These are phyloP conservation scores for Platycheirus albimanus DNA, from an alignment of 2,888 invertebrate genomes.

Conservation along the genomic window DNA sequence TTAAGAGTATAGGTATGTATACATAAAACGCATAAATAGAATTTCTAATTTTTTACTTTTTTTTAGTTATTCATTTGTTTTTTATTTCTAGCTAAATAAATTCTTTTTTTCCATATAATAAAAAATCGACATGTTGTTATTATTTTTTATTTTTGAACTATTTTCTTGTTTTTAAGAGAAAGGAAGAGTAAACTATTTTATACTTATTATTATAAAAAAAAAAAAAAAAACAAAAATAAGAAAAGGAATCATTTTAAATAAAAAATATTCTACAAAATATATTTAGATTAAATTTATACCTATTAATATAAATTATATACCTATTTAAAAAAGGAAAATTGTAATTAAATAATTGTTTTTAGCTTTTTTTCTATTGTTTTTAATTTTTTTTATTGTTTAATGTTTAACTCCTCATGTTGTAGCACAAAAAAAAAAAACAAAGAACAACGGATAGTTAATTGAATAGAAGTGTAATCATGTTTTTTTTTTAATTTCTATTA, in stretches of 20 bases:
- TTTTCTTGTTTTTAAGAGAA: slow-evolving; percentile 70
- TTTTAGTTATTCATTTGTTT: slow-evolving; percentile 18
- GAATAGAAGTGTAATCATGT: slow-evolving; percentile 13
- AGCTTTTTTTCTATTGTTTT: slow-evolving; percentile 7
- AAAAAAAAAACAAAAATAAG: no score
- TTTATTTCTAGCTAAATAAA: slow-evolving; percentile 55
- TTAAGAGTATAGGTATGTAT: slow-evolving; percentile 62
- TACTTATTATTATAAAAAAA: slow-evolving; percentile 46
- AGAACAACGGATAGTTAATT: not conserved
- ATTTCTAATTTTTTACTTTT: slow-evolving; percentile 32
- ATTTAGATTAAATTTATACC: slow-evolving; percentile 51
- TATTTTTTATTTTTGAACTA: slow-evolving; percentile 29
- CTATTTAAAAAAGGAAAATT: slow-evolving; percentile 29
- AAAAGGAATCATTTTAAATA: slow-evolving; percentile 36
- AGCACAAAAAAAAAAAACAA: not conserved
- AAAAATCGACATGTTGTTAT: slow-evolving; percentile 34
- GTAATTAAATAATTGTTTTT: slow-evolving; percentile 24
- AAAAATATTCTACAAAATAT: slow-evolving; percentile 38
- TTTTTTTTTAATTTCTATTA: slow-evolving; percentile 13
- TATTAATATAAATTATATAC: slow-evolving; percentile 23
- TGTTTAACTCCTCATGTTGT: slow-evolving; percentile 27
- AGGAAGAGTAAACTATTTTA: slow-evolving; percentile 55
- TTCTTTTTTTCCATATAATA: slow-evolving; percentile 29
- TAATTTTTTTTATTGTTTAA: slow-evolving; percentile 3
- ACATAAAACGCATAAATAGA: slow-evolving; percentile 49